Evolutionary conservation across 2,888 invertebrate genomes (phyloP), one percentile per base, ranked within the genome.

Genomic region (Scaptodrosophila latifasciaeformis): DNA sequence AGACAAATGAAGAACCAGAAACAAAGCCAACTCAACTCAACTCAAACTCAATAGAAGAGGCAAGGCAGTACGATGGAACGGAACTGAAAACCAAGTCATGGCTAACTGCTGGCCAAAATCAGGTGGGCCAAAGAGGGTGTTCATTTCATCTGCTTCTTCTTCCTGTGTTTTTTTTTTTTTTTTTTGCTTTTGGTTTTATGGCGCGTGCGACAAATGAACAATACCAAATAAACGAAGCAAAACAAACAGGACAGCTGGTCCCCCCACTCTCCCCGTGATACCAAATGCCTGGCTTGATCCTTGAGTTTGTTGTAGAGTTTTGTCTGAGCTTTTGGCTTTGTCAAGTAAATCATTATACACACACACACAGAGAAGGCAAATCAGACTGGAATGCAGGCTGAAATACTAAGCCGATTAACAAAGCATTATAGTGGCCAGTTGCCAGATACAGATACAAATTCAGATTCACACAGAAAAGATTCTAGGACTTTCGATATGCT

Each of bases 181-280:
- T 31, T 10, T 31, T 31, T 12, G 34, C 10, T 34, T 34, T 12
- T 34, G 59, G 59, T 43, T 59, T 66, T 58, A 60, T 59, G 57
- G 76, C 63, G 76, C 71, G 64, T 78, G 72, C 71, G 66, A 63
- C 76, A 72, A 78, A 78, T 66, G 76, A 78, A 75, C 79, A 68
- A 78, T 62, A 29, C 49, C 49, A 46, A 27, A 50, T 44, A 66
- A 63, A 58, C 53, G 61, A 49, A 39, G 43, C 31, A 45, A 46
- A 43, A 56, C 61, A 43, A 29, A 34, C 13, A 6, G 13, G 12
- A 7, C 15, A 37, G 37, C 17, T 37, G 15, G 12, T 13, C 15
- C 35, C 35, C 21, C 19, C 2, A 50, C 37, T 46, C 44, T 46
- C 57, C 49, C 51, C 56, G 58, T 57, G 50, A 44, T 58, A 66